Evolutionary conservation across 1,140 invertebrate species (phyloP).

Genomic region (Heliconius himera): DNA sequence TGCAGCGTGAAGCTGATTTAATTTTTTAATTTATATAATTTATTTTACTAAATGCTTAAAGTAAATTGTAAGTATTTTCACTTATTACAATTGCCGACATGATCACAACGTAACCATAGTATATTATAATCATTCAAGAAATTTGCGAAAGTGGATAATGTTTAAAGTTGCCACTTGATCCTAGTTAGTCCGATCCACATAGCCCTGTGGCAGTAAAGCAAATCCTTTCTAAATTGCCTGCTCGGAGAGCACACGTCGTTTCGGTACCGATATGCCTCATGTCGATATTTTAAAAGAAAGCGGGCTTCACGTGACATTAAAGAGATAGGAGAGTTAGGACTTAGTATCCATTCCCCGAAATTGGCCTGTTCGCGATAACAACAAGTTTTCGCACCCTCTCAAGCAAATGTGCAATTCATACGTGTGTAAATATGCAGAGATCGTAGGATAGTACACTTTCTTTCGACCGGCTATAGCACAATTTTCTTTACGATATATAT

Average conservation of each 20-base stretch:
- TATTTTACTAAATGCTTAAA: neutral
- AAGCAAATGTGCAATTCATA: constrained; percentile 78
- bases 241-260: constrained; percentile 52
- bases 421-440: constrained; percentile 57
- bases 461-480: constrained; percentile 19
- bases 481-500: constrained; percentile 19
- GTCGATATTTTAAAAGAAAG: constrained; percentile 78
- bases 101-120: neutral
- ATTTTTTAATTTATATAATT: no score
- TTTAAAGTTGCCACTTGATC: constrained; percentile 53
- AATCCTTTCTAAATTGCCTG: constrained; percentile 77
- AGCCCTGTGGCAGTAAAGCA: constrained; percentile 64
- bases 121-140: constrained; percentile 25
- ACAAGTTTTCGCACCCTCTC: constrained; percentile 79
- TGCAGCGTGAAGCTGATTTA: no score
- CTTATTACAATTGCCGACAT: neutral
- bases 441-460: constrained; percentile 41
- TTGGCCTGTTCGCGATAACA: constrained; percentile 79
- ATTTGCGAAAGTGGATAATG: constrained; percentile 44
- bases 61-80: neutral
- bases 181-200: constrained; percentile 45
- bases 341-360: constrained; percentile 80
- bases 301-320: constrained; percentile 64
- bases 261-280: constrained; percentile 50
- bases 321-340: constrained; percentile 77